These are phyloP conservation scores for Nestor notabilis DNA, from an alignment of 2,113 vertebrate species.

Conservation along the genomic window DNA sequence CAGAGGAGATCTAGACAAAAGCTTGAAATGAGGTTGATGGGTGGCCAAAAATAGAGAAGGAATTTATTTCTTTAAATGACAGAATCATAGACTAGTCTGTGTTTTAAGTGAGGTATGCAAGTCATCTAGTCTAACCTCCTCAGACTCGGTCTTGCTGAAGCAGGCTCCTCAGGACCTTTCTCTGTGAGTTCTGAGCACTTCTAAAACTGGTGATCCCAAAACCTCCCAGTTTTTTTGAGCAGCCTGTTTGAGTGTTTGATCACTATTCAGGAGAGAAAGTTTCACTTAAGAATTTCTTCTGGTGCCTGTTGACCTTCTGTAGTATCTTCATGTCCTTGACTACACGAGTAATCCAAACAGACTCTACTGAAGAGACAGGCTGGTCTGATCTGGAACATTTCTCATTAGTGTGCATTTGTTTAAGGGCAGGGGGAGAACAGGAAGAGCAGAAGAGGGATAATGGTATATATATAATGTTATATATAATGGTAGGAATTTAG, in stretches of 20 bases:
- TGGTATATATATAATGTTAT: not conserved
- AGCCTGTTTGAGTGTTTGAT: not conserved
- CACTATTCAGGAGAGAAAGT: not conserved
- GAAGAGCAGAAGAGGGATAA: not conserved
- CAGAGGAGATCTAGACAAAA: not conserved
- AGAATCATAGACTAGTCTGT: not conserved
- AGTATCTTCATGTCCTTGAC: not conserved
- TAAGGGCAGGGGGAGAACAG: not conserved
- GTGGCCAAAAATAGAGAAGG: not conserved
- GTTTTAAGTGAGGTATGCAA: not conserved
- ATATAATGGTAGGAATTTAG: not conserved
- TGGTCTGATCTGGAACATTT: not conserved
- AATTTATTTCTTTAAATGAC: not conserved
- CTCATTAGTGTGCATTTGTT: accelerated
- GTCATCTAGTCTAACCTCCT: not conserved
- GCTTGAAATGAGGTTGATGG: not conserved
- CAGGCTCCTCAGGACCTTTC: not conserved
- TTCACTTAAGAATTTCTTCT: not conserved
- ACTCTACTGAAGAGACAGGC: not conserved
- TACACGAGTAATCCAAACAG: not conserved
- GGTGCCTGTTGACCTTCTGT: not conserved
- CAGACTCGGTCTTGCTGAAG: not conserved
- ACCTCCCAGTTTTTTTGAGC: not conserved
- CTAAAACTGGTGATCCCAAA: not conserved
- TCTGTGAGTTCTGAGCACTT: not conserved